A percentile compares a stretch with the other conserved stretches of the same genome.
phyloP scores from a whole-genome alignment of 2,797 vertebrate genomes.

The Ara ararauna region DNA sequence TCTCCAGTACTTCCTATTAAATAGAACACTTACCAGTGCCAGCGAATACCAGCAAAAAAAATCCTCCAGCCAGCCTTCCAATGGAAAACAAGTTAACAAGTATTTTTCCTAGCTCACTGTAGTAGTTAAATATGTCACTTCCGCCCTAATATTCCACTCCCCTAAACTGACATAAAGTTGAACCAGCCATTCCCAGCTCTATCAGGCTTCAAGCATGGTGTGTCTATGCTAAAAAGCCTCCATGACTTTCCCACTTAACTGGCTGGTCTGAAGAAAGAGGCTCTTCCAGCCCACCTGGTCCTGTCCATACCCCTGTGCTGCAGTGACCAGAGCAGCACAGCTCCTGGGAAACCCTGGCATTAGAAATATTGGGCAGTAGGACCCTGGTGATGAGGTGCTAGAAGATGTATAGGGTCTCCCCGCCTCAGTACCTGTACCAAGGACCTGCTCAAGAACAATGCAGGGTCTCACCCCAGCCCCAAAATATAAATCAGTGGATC shows the following conservation, averaged over 20 bases:
- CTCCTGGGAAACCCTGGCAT: neutral
- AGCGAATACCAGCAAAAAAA: conserved; percentile 31
- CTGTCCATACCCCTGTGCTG: neutral
- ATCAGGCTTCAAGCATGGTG: neutral
- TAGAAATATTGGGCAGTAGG: neutral
- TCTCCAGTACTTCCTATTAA: neutral
- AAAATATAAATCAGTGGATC: neutral
- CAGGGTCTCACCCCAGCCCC: neutral
- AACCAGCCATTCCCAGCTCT: neutral
- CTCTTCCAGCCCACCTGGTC: neutral
- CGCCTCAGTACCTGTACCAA: neutral
- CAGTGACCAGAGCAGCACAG: neutral
- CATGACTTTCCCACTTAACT: neutral
- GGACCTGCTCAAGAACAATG: neutral
- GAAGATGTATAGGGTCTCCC: neutral
- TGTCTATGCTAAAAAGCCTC: neutral
- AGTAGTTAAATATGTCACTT: neutral
- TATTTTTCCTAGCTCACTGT: neutral
- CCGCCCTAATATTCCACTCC: neutral
- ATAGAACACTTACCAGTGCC: conserved; percentile 18
- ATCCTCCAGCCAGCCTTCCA: neutral
- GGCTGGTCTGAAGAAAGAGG: neutral
- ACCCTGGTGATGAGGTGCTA: neutral
- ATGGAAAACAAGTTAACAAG: neutral
- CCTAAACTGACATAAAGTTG: neutral